A percentile compares a stretch with the other conserved stretches of the same genome.
phyloP scores from a whole-genome alignment of 2,113 vertebrate genomes.

The Oncorhynchus mykiss region DNA sequence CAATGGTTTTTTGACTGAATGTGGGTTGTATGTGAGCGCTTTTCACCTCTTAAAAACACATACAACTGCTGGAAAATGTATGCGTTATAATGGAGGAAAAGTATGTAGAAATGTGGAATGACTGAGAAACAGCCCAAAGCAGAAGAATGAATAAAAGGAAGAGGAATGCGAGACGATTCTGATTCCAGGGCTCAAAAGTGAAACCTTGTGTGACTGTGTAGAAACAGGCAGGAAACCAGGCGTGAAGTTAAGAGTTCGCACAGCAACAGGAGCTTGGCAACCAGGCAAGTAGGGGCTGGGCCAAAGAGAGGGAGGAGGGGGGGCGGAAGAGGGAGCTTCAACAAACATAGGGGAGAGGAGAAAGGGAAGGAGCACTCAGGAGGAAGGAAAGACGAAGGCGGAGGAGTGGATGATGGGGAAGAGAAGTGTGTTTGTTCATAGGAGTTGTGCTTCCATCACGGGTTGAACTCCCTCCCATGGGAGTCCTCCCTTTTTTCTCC shows the following conservation, averaged over 20 bases:
- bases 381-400: neutral
- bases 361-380: slow-evolving; percentile 8
- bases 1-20: too few species aligned
- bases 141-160: slow-evolving; percentile 7
- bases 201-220: slow-evolving; percentile 53
- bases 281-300: slow-evolving; percentile 46
- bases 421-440: neutral
- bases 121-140: neutral
- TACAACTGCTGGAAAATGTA: too few species aligned
- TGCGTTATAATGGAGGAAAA: neutral
- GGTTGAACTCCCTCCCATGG: slow-evolving; percentile 24
- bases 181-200: slow-evolving; percentile 35
- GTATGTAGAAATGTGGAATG: neutral
- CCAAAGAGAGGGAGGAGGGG: slow-evolving; percentile 32
- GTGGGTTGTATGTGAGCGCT: too few species aligned
- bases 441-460: slow-evolving; percentile 3
- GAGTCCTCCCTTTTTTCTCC: slow-evolving; percentile 15
- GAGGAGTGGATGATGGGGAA: slow-evolving; percentile 10
- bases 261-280: slow-evolving; percentile 65
- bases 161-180: slow-evolving; percentile 15
- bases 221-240: slow-evolving; percentile 63
- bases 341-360: slow-evolving; percentile 24
- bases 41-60: too few species aligned
- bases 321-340: slow-evolving; percentile 25
- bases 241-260: slow-evolving; percentile 66